Base-by-base conservation (phyloP, 1,140 invertebrate genomes). In the Drosophila arawakana region DNA sequence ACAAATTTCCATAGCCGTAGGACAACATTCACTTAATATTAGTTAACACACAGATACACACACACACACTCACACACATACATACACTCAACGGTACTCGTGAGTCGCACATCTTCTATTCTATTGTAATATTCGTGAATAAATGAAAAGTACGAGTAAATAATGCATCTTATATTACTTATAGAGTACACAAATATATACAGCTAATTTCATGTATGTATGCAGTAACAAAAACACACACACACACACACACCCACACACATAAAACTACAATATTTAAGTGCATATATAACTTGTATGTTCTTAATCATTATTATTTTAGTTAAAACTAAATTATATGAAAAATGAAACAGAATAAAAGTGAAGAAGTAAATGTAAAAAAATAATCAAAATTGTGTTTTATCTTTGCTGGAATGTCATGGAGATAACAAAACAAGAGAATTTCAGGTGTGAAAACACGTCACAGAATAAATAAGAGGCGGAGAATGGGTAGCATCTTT, bases 1-100 rank as follows among this genome's bases (percentile, higher is more conserved):
- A 88, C 83, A 88, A 88, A 88, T 88, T 88, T 88, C 77, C 83
- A 86, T 83, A 86, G 83, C 70, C 88, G 78, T 86, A 86, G 83
- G 79, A 34, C 59, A 79, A 55, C 72, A 76, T 76, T 50, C 61
- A 81, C 68, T 73, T 77, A 81, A 81, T 68, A 71, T 73, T 77
- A 81, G 79, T 77, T 46, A 44, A 50, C 37, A 50, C 63, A 39
- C 39, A 57, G 37, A 52, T 18, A 54, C 58, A 65, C 39, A 41
- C 37, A 62, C 50, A 47, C 50, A 43, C 37, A 62, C 50, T 39
- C 50, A 43, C 59, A 55, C 34, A 60, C 15, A 15, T 49, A 55
- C 34, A 60, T 13, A 54, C 50, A 35, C 52, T 72, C 43, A 77
- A 70, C 58, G 79, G 79, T 67, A 70, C 70, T 54, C 65, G 35